Evolutionary conservation across 2,888 invertebrate species (phyloP), one percentile per base, ranked within the genome.

Genomic region (Pseudoips prasinana): DNA sequence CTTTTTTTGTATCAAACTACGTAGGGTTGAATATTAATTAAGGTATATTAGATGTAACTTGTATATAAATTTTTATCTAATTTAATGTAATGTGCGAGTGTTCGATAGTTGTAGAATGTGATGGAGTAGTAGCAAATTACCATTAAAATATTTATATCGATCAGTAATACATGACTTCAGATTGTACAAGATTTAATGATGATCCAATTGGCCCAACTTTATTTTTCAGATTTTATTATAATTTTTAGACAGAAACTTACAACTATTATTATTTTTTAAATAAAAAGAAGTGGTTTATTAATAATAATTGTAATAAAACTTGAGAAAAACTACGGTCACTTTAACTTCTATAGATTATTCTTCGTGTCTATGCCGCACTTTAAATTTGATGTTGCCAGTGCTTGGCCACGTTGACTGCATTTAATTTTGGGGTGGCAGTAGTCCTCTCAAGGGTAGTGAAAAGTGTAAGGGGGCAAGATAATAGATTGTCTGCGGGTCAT

Each of bases 101-200:
- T 86, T 87, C 74, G 79, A 85, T 88, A 88, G 86, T 63, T 74
- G 87, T 88, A 87, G 88, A 70, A 73, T 73, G 82, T 85, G 81
- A 74, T 75, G 73, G 62, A 75, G 65, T 76, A 64, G 82, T 84
- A 81, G 85, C 60, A 55, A 69, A 57, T 64, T 67, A 71, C 63
- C 58, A 64, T 69, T 69, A 56, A 53, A 50, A 62, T 55, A 66
- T 67, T 66, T 67, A 64, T 64, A 67, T 65, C 50, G 47, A 59
- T 64, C 62, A 56, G 46, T 58, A 60, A 46, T 46, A 38, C 35
- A 48, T 29, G 44, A 27, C 22, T 46, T 17, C 7, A 20, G 20
- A 7, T 11, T 23, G 9, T 17, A 33, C 36, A 27, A 31, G 25
- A 41, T 27, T 22, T 24, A 33, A 10, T 29, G 25, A n/a, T n/a